Base-by-base conservation (phyloP, 2,113 vertebrate genomes). In the Nerophis lumbriciformis region DNA sequence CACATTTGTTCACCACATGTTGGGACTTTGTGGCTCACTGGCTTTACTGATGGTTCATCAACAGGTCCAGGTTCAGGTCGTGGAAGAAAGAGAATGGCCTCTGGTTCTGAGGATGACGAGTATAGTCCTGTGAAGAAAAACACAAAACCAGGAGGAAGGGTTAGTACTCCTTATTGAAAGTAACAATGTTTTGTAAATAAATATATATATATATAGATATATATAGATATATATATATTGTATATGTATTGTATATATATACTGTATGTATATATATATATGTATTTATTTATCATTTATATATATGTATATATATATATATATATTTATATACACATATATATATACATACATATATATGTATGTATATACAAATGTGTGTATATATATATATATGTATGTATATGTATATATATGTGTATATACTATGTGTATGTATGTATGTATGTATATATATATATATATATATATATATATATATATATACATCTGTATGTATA, bases 1-100 rank as follows among this genome's bases (percentile, higher is more conserved):
- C 12, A 38, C 15, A 14, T 14, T 15, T 8, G 2, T 55, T 13
- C 28, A n/a, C 7, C 0, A n/a, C 21, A n/a, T 8, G 16, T 28
- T 28, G 28, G 28, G 28, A 28, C 28, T 6, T 6, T 58, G 9
- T 14, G 9, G 1, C 42, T 45, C 6, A 9, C 42, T 53, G 11
- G 4, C 12, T 58, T 5, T 13, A 1, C 1, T 62, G 3, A 51
- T 21, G 11, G 9, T 19, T 19, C 3, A 28, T 4, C 28, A 45
- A 11, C 42, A 45, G 28, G 14, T 63, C 44, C 81, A 93, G 93
- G 94, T 83, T 97, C 96, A 93, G 93, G 94, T 8, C 87, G 95
- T 78, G 95, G 94, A 21, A 96, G 90, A 86, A 99, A 97, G 90
- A 94, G 95, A 86, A 99, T 95, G 93, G 81, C 86, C 47, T 98